Evolutionary conservation across 2,113 vertebrate species (phyloP).

Genomic region (Ceratotherium simum): DNA sequence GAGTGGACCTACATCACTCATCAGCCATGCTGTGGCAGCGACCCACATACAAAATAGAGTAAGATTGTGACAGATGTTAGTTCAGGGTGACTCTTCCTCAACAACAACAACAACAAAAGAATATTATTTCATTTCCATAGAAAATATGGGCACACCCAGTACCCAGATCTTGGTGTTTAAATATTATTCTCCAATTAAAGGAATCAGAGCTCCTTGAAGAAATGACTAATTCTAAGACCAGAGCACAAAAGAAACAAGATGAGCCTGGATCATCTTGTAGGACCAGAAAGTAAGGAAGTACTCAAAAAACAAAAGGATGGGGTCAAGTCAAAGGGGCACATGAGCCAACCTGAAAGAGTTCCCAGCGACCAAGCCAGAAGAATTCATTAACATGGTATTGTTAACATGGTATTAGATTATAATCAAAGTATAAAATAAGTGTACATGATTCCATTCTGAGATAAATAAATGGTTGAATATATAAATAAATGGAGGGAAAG

Average conservation of each 20-base stretch:
- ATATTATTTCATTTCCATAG: neutral
- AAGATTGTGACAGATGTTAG: too few species aligned
- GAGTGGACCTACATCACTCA: too few species aligned
- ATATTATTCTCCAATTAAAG: neutral
- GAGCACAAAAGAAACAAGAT: neutral
- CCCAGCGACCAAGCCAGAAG: neutral
- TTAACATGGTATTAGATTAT: neutral
- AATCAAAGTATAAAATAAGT: neutral
- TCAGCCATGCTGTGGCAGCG: too few species aligned
- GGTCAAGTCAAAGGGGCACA: neutral
- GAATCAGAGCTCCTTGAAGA: neutral
- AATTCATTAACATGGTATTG: neutral
- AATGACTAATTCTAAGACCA: neutral
- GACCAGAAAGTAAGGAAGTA: neutral
- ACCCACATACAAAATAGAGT: too few species aligned
- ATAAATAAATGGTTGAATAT: neutral
- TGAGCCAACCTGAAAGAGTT: neutral
- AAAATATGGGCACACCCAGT: neutral
- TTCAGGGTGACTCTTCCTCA: too few species aligned
- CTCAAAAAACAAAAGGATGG: neutral
- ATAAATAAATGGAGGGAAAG: neutral
- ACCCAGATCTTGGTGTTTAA: neutral
- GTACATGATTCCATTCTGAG: neutral
- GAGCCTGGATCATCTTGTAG: neutral
- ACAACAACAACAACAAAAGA: too few species aligned